Percentiles rank a stretch among this genome's conserved stretches.
Conservation (phyloP, 2,888 invertebrate species). For the Scaptomyza cyrtandrae region DNA sequence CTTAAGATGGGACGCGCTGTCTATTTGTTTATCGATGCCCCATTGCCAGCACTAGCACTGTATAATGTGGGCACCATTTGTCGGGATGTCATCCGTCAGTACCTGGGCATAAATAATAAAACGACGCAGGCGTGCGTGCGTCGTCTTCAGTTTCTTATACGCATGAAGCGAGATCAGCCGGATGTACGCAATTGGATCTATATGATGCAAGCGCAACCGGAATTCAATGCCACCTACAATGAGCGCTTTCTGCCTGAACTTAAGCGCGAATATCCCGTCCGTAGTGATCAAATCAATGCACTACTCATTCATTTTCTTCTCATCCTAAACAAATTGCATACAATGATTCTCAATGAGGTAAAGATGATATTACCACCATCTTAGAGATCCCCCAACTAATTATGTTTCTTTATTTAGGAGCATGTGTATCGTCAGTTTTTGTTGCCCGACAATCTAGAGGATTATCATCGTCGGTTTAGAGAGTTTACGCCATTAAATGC, state of each 20-base stretch:
- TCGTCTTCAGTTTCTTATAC: conserved; percentile 87
- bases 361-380: conserved; percentile 4
- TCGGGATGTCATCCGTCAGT: conserved; percentile 86
- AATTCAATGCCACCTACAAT: conserved; percentile 85
- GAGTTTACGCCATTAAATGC: conserved; percentile 63
- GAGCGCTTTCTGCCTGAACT: conserved; percentile 83
- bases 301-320: conserved; percentile 82
- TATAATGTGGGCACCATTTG: conserved; percentile 84
- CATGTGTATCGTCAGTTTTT: conserved; percentile 50
- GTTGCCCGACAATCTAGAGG: conserved; percentile 82
- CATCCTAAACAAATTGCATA: conserved; percentile 78
- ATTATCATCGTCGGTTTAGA: conserved; percentile 72
- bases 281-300: conserved; percentile 73
- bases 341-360: conserved; percentile 71
- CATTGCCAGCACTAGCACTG: conserved; percentile 81
- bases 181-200: conserved; percentile 87
- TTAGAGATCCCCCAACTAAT: not conserved
- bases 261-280: conserved; percentile 74
- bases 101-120: conserved; percentile 87
- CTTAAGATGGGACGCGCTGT: conserved; percentile 89
- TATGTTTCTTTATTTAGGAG: conserved; percentile 16
- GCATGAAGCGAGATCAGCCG: conserved; percentile 86
- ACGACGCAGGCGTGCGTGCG: conserved; percentile 89
- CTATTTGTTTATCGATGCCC: conserved; percentile 85
- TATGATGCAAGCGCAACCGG: conserved; percentile 87